phyloP scores from a whole-genome alignment of 2,113 vertebrate species.

The Pelecanus crispus region DNA sequence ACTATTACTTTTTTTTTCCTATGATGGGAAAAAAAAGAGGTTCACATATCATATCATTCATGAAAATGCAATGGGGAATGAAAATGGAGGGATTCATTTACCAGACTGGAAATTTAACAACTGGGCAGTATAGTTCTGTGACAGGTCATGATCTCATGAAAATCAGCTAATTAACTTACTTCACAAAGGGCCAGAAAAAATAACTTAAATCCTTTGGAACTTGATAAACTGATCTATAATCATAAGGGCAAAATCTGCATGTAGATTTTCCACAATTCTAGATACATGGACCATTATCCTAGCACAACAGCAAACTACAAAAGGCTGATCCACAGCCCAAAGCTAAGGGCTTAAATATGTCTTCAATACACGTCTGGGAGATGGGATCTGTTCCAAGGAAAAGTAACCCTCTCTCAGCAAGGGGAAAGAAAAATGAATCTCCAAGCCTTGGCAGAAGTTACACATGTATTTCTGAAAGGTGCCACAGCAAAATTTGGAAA shows the following conservation, averaged over 20 bases:
- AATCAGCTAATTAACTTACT: background rate
- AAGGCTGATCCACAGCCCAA: background rate
- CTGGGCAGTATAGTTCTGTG: background rate
- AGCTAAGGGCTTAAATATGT: conserved; percentile 1
- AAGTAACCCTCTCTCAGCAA: background rate
- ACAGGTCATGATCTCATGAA: conserved; percentile 6
- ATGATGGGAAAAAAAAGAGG: too few species aligned
- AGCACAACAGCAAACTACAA: background rate
- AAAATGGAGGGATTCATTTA: background rate
- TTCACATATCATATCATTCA: background rate
- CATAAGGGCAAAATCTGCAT: background rate
- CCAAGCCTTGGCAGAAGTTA: background rate
- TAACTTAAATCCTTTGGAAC: conserved; percentile 18
- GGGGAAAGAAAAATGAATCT: background rate
- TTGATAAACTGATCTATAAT: conserved; percentile 27
- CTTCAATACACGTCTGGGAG: background rate
- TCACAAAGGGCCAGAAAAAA: background rate
- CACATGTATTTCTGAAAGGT: background rate
- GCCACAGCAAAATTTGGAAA: background rate
- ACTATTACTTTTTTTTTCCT: background rate
- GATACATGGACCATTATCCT: background rate
- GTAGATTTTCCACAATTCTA: background rate
- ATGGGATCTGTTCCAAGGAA: conserved; percentile 23
- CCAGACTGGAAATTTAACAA: background rate
- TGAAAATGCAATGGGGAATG: background rate